Evolutionary conservation across 1,140 invertebrate species (phyloP).

Genomic region (Ceratina calcarata): DNA sequence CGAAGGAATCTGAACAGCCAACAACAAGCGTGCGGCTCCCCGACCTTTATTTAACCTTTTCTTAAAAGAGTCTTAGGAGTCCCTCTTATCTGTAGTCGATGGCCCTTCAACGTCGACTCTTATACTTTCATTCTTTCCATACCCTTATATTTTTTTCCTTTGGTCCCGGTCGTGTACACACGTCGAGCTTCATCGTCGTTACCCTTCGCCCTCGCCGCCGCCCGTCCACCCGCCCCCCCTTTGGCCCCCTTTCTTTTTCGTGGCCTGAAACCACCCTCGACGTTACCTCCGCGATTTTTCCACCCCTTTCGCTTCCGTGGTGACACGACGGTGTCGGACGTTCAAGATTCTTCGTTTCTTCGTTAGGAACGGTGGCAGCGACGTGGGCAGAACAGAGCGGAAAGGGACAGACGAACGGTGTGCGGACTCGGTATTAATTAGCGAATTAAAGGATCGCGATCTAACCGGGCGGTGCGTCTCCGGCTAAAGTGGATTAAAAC

Average conservation of each 20-base stretch:
- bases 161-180: conserved; percentile 65
- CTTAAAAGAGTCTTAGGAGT: conserved; percentile 76
- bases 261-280: conserved; percentile 23
- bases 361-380: conserved; percentile 48
- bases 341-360: conserved; percentile 69
- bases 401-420: conserved; percentile 5
- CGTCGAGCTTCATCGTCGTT: conserved; percentile 62
- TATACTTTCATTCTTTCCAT: conserved; percentile 63
- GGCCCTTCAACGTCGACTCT: conserved; percentile 72
- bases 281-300: conserved; percentile 35
- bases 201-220: neutral
- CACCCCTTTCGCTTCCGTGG: conserved; percentile 29
- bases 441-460: conserved; percentile 74
- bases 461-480: conserved; percentile 34
- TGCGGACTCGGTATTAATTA: conserved; percentile 73
- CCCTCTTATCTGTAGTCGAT: conserved; percentile 76
- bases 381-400: conserved; percentile 5
- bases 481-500: conserved; percentile 70
- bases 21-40: conserved; percentile 71
- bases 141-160: conserved; percentile 62
- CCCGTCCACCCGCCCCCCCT: neutral
- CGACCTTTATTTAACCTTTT: conserved; percentile 80
- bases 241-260: conserved; percentile 3
- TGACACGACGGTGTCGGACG: conserved; percentile 40
- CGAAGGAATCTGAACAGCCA: conserved; percentile 79